Conservation (phyloP, 2,797 vertebrate species). For the Acipenser oxyrinchus region DNA sequence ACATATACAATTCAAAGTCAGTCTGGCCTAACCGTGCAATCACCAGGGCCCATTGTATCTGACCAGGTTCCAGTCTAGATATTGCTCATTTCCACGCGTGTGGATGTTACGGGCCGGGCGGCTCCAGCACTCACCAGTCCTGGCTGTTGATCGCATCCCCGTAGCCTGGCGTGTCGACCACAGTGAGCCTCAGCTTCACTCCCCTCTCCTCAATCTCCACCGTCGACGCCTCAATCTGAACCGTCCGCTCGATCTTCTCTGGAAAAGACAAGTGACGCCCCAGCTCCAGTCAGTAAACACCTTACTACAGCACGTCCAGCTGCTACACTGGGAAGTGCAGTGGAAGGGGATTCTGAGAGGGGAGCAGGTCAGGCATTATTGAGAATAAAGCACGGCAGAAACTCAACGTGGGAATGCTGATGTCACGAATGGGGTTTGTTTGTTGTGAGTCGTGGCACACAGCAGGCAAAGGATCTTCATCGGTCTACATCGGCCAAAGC, state of each 20-base stretch:
- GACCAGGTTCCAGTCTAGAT: too few relatives aligned
- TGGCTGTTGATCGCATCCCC: slow-evolving; percentile 61
- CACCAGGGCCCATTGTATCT: too few relatives aligned
- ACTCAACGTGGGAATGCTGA: too few relatives aligned
- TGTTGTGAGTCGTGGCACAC: too few relatives aligned
- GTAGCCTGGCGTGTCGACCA: slow-evolving; percentile 57
- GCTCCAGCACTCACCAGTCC: slow-evolving; percentile 46
- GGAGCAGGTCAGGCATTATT: background rate
- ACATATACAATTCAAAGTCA: too few relatives aligned
- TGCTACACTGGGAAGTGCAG: background rate
- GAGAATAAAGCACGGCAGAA: background rate
- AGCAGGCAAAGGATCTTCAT: too few relatives aligned
- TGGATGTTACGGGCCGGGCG: background rate
- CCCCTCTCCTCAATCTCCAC: slow-evolving; percentile 60
- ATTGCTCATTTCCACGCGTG: too few relatives aligned
- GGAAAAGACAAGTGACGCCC: background rate
- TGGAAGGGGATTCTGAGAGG: too few relatives aligned
- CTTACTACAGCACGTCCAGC: background rate
- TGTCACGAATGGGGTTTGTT: too few relatives aligned
- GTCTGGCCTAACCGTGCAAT: too few relatives aligned
- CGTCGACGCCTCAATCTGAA: slow-evolving; percentile 59
- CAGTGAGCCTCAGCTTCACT: slow-evolving; percentile 57
- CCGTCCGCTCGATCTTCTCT: slow-evolving; percentile 61
- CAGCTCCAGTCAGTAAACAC: too few relatives aligned
- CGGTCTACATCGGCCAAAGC: too few relatives aligned